Evolutionary conservation across 2,113 vertebrate species (phyloP).

Genomic region (Hiodon tergisus): DNA sequence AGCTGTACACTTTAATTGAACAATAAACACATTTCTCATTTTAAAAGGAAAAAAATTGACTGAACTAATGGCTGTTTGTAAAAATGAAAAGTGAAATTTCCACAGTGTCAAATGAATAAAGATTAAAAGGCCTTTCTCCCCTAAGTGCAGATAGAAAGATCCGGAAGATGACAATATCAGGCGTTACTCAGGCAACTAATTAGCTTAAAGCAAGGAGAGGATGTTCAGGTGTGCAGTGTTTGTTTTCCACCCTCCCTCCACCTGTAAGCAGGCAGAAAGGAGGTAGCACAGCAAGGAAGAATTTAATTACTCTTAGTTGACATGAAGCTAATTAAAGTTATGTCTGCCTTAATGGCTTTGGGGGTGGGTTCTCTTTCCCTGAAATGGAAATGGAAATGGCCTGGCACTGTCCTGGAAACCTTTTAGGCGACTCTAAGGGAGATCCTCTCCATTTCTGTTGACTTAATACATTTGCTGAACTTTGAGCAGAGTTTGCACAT

Average conservation of each 20-base stretch:
- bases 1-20: neutral
- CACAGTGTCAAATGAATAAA: slow-evolving; percentile 6
- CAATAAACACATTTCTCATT: neutral
- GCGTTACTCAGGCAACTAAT: neutral
- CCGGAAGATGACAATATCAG: neutral
- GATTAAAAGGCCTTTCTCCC: slow-evolving; percentile 8
- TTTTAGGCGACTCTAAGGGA: too few relatives aligned
- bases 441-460: too few relatives aligned
- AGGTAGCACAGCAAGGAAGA: neutral
- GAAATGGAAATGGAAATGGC: too few relatives aligned
- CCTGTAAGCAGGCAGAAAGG: neutral
- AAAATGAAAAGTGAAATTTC: slow-evolving; percentile 2
- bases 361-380: neutral
- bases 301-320: slow-evolving; percentile 9
- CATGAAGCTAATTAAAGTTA: slow-evolving; percentile 13
- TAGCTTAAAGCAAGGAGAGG: neutral
- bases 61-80: slow-evolving; percentile 3
- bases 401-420: too few relatives aligned
- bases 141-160: neutral
- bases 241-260: neutral
- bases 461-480: too few relatives aligned
- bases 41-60: neutral
- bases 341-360: neutral
- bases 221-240: neutral
- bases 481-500: too few relatives aligned